Percentiles rank a stretch among this genome's conserved stretches.
Evolutionary conservation across 2,888 invertebrate genomes (phyloP).

Genomic region (Pristionchus maxplancki): DNA sequence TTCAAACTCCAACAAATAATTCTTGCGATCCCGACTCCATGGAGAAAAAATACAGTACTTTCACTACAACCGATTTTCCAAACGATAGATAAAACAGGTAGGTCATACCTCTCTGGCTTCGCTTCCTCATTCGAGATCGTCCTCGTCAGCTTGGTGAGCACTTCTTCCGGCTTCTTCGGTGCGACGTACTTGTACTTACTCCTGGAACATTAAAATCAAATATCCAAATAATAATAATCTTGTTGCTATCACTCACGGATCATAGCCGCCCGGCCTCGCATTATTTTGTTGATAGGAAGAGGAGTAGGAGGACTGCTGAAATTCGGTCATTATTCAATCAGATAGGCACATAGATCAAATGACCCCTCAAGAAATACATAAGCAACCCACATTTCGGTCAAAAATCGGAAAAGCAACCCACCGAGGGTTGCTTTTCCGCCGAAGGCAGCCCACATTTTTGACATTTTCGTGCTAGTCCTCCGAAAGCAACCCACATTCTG

Average conservation of each 20-base stretch:
- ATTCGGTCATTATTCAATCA: not conserved
- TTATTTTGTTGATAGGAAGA: conserved; percentile 10
- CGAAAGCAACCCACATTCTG: too few species aligned
- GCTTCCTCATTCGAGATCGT: conserved; percentile 13
- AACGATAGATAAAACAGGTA: too few species aligned
- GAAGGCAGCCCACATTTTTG: too few species aligned
- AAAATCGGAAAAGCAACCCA: too few species aligned
- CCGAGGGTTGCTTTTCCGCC: too few species aligned
- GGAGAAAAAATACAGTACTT: too few species aligned
- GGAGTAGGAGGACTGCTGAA: not conserved
- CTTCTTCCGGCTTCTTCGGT: conserved; percentile 16
- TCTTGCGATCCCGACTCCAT: too few species aligned
- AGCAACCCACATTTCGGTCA: too few species aligned
- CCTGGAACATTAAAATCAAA: not conserved
- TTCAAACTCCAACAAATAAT: not conserved
- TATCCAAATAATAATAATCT: not conserved
- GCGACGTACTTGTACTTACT: conserved; percentile 45
- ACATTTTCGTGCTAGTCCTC: too few species aligned
- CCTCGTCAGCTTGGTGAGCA: not conserved
- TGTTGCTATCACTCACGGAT: conserved; percentile 14
- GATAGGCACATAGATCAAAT: too few species aligned
- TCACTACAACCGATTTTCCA: too few species aligned
- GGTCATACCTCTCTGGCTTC: not conserved
- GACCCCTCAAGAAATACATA: too few species aligned
- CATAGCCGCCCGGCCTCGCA: not conserved